Evolutionary conservation across 2,797 vertebrate genomes (phyloP).

Genomic region (Takifugu rubripes): DNA sequence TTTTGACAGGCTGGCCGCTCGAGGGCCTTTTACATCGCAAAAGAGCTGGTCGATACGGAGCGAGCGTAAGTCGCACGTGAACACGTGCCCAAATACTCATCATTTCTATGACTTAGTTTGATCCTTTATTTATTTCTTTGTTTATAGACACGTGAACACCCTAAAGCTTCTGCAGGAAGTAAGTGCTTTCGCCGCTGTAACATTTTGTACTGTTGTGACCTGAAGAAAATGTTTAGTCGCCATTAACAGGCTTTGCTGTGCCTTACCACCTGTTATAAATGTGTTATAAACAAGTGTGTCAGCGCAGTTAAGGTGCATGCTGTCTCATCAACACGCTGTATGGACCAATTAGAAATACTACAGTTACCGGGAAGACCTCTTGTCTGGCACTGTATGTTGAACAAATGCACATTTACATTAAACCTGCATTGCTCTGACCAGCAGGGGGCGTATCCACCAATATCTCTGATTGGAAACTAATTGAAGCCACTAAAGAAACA

Average conservation of each 20-base stretch:
- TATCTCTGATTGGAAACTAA: too few species aligned
- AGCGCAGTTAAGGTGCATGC: too few species aligned
- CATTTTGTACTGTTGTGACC: too few species aligned
- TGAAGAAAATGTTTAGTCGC: too few species aligned
- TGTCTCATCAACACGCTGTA: too few species aligned
- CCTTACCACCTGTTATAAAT: too few species aligned
- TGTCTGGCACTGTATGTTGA: too few species aligned
- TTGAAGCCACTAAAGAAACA: too few species aligned
- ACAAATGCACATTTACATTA: background rate
- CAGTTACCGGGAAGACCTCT: background rate
- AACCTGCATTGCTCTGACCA: background rate
- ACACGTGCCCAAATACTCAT: conserved; percentile 2
- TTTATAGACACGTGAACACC: conserved; percentile 86
- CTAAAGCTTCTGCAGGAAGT: conserved; percentile 84
- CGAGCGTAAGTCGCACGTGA: conserved; percentile 80
- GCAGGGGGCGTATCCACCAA: background rate
- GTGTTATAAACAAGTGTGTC: too few species aligned
- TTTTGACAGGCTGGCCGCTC: conserved; percentile 86
- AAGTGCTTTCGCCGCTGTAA: conserved; percentile 49
- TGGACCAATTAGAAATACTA: background rate
- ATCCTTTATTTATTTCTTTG: conserved; percentile 41
- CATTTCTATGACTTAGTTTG: conserved; percentile 7
- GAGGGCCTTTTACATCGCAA: conserved; percentile 85
- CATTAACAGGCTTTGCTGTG: too few species aligned
- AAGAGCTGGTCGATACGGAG: conserved; percentile 90